Conservation (phyloP, 2,113 vertebrate genomes). For the Sebastes schlegelii region DNA sequence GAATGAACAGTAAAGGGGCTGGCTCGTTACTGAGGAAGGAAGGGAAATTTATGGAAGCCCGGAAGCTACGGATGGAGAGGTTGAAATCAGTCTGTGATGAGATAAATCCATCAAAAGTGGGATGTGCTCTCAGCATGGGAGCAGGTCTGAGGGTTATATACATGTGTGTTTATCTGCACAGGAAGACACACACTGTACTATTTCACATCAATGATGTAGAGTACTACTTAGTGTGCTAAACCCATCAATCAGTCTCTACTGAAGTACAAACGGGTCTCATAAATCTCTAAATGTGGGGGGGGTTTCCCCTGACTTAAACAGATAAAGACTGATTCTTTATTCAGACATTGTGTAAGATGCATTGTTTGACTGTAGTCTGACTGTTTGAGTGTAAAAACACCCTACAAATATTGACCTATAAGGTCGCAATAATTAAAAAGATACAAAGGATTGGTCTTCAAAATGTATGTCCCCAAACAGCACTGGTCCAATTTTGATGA, state of each 20-base stretch:
- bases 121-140: not conserved
- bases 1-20: slow-evolving; percentile 30
- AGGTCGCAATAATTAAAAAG: not conserved
- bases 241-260: not conserved
- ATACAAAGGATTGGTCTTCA: not conserved
- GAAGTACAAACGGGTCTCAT: not conserved
- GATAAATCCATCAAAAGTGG: not conserved
- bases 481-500: not conserved
- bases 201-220: slow-evolving; percentile 11
- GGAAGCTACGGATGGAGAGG: not conserved
- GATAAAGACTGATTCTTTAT: not conserved
- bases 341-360: not conserved
- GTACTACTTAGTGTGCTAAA: not conserved
- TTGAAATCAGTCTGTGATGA: not conserved
- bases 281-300: not conserved
- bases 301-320: not conserved
- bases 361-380: not conserved
- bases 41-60: not conserved
- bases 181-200: not conserved
- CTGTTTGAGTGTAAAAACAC: not conserved
- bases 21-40: slow-evolving; percentile 35
- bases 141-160: not conserved
- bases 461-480: not conserved
- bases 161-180: slow-evolving; percentile 13
- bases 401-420: no score